These are phyloP conservation scores for Phyllostomus discolor DNA, from an alignment of 2,113 vertebrate species.

Conservation along the genomic window DNA sequence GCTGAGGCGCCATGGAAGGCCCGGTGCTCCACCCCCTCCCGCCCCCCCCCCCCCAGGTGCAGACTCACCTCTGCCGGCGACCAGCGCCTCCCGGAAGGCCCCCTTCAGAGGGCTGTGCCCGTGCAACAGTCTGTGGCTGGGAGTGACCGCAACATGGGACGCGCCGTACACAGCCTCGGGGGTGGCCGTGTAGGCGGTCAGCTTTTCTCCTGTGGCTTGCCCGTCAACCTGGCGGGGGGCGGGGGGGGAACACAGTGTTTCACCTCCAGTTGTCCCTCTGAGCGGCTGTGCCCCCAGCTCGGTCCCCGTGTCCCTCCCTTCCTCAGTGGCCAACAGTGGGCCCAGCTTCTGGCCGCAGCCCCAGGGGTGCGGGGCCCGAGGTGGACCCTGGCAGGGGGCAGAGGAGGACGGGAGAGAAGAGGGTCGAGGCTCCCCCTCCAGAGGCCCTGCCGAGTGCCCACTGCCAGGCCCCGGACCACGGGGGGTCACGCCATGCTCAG, in stretches of 20 bases:
- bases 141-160: conserved; percentile 89
- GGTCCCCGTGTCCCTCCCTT: background rate
- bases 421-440: fast-evolving
- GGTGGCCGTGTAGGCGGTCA: conserved; percentile 89
- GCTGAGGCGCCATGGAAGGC: background rate
- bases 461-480: background rate
- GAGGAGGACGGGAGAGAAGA: background rate
- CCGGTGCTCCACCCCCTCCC: fast-evolving
- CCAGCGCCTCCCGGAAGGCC: conserved; percentile 78
- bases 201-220: conserved; percentile 84
- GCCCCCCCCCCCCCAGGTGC: fast-evolving
- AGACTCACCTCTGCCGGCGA: conserved; percentile 84
- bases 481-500: background rate
- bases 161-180: conserved; percentile 92
- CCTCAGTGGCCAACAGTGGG: background rate
- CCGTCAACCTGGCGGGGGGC: conserved; percentile 85
- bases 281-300: background rate
- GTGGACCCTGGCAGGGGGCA: background rate
- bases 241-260: background rate
- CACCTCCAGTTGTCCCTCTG: background rate
- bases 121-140: conserved; percentile 88
- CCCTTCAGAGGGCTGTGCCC: conserved; percentile 84
- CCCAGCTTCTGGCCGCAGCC: background rate
- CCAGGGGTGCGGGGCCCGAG: background rate
- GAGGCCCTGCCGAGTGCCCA: background rate